Evolutionary conservation across 1,140 invertebrate species (phyloP), one percentile per base, ranked within the genome.

Genomic region (Tetramorium alpestre): DNA sequence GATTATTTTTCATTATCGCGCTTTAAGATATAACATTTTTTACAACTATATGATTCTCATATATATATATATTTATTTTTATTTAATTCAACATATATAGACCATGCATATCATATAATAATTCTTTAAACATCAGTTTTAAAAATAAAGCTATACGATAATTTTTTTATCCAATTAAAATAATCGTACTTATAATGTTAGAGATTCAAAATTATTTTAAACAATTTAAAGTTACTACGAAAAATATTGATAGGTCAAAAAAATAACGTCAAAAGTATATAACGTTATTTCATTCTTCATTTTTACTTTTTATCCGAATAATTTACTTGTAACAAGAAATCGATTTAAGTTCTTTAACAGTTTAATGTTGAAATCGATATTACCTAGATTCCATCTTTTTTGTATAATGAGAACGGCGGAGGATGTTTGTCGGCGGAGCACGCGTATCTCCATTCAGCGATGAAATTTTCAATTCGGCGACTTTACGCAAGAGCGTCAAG

Each of bases 391-490:
- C 13, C n/a, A 41, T 47, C 13, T 58, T 44, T 73, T 72, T 25
- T 3, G 11, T 47, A 2, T 33, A 47, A 44, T 60, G 56, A 73
- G 60, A 84, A 49, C 25, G 69, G 13, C 28, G n/a, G 13, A 49
- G 18, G 25, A 60, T 84, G 69, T 84, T 84, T 75, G 54, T 18
- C 41, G 41, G 41, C 41, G 54, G 11, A 25, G 60, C 69, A 87
- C 70, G 49, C 62, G 60, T 85, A 49, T 85, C 70, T 78, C 44
- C 28, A 22, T 73, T 86, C 47, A 58, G 41, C 86, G 87, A 82
- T 85, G 58, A 85, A 90, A 89, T 89, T 90, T 91, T 88, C 85
- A 88, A 88, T 84, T 90, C 77, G 80, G 70, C 72, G 62, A 73
- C 72, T 81, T 87, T 69, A 75, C 38, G 58, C 64, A 77, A 81